Evolutionary conservation across 2,888 invertebrate genomes (phyloP), one percentile per base, ranked within the genome.

Genomic region (Hydrotaea cyrtoneurina): DNA sequence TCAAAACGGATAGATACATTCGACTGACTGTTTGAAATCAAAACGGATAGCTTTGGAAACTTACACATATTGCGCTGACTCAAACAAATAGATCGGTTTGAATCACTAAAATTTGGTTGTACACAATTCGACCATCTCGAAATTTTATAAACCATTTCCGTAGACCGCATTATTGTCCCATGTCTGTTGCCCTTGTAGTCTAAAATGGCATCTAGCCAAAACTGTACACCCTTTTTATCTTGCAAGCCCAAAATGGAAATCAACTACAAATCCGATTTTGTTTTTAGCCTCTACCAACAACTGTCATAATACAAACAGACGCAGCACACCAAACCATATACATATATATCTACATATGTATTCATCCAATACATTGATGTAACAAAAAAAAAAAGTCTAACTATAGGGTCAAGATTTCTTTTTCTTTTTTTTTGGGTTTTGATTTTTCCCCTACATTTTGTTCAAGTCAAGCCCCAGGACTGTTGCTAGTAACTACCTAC

Each of bases 241-340:
- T 31, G 0, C 7, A 50, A n/a, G 19, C 4, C 55, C 55, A 55
- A n/a, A 23, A 55, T 55, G 21, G 21, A 59, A 59, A 23, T 59
- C 59, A 59, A 59, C 59, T 59, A 57, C 75, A 84, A 84, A 84
- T 84, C 84, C 64, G 84, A 84, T 81, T 81, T 81, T 72, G 57
- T 75, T 80, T 83, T 84, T 84, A 72, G 72, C 43, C 55, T 71
- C 26, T 50, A 39, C 11, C 59, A 62, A 31, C 59, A 17, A 50
- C 62, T 59, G 59, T 26, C 10, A 59, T n/a, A 46, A 31, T 13
- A 19, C 13, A 46, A n/a, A 39, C n/a, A 36, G 15, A 55, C 10
- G 2, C 7, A 55, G 15, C n/a, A n/a, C n/a, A n/a, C n/a, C n/a
- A n/a, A 57, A 19, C 39, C 39, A 39, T 13, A 10, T 31, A 39